A percentile compares a stretch with the other conserved stretches of the same genome.
These are phyloP conservation scores for Bubo scandiacus DNA, from an alignment of 2,113 vertebrate genomes.

Conservation along the genomic window DNA sequence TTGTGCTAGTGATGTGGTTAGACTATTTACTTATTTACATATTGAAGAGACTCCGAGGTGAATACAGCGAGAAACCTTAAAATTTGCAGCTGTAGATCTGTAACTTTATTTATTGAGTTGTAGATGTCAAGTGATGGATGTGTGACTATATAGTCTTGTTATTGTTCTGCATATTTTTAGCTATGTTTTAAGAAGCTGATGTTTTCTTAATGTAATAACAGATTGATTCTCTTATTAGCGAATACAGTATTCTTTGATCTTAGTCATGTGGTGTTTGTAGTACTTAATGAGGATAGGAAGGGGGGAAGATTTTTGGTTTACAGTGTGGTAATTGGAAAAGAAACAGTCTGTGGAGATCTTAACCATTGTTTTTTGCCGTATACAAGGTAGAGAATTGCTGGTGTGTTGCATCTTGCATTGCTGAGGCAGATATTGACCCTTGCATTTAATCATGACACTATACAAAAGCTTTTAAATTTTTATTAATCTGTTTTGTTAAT, in stretches of 20 bases:
- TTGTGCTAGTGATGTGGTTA: background rate
- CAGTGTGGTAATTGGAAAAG: background rate
- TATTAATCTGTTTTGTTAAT: background rate
- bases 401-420: background rate
- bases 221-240: background rate
- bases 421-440: background rate
- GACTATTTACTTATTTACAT: background rate
- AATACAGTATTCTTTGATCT: background rate
- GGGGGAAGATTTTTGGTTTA: background rate
- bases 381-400: background rate
- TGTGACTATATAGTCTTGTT: background rate
- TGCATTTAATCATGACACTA: background rate
- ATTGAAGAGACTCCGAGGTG: background rate
- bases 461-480: background rate
- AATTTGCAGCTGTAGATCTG: background rate
- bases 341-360: background rate
- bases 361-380: background rate
- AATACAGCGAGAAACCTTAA: background rate
- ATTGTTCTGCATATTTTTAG: background rate
- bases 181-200: background rate
- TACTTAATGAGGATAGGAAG: background rate
- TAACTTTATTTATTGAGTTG: background rate
- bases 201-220: background rate
- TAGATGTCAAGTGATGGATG: background rate
- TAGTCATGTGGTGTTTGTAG: background rate